Percentiles rank a stretch among this genome's conserved stretches.
Evolutionary conservation across 1,140 invertebrate genomes (phyloP).

Genomic region (Drosophila auraria): DNA sequence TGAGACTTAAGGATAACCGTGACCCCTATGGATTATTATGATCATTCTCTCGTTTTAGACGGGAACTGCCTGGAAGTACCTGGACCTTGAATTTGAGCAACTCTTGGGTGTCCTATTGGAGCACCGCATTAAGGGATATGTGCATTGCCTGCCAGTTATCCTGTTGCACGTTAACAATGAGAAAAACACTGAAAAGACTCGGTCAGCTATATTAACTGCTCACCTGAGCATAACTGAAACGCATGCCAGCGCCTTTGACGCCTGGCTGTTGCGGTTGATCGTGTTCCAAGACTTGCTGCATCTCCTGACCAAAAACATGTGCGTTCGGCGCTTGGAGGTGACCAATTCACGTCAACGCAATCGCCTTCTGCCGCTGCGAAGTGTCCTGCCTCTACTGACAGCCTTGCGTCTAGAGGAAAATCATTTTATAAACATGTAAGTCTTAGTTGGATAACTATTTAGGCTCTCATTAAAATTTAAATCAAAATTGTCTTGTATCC

Average conservation of each 20-base stretch:
- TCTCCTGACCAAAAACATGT: slow-evolving; percentile 40
- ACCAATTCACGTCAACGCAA: slow-evolving; percentile 5
- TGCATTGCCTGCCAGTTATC: slow-evolving; percentile 34
- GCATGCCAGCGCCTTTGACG: slow-evolving; percentile 30
- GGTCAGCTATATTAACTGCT: neutral
- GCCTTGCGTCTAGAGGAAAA: slow-evolving; percentile 30
- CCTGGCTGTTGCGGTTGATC: slow-evolving; percentile 40
- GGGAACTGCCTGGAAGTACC: neutral
- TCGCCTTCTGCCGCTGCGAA: slow-evolving; percentile 28
- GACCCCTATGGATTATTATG: neutral
- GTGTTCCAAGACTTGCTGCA: slow-evolving; percentile 38
- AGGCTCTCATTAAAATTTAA: neutral
- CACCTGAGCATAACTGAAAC: slow-evolving; percentile 32
- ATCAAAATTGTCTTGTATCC: too few species aligned
- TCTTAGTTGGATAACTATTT: neutral
- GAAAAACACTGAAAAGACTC: neutral
- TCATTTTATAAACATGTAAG: slow-evolving; percentile 51
- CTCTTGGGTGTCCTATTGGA: slow-evolving; percentile 41
- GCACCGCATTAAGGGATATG: slow-evolving; percentile 27
- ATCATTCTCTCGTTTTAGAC: neutral
- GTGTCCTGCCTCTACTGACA: slow-evolving; percentile 29
- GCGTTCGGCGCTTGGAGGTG: neutral
- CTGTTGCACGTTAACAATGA: slow-evolving; percentile 39
- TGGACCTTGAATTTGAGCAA: slow-evolving; percentile 29
- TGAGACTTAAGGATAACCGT: neutral